These are phyloP conservation scores for Drosophila pseudotakahashii DNA, from an alignment of 2,888 invertebrate genomes.

Conservation along the genomic window DNA sequence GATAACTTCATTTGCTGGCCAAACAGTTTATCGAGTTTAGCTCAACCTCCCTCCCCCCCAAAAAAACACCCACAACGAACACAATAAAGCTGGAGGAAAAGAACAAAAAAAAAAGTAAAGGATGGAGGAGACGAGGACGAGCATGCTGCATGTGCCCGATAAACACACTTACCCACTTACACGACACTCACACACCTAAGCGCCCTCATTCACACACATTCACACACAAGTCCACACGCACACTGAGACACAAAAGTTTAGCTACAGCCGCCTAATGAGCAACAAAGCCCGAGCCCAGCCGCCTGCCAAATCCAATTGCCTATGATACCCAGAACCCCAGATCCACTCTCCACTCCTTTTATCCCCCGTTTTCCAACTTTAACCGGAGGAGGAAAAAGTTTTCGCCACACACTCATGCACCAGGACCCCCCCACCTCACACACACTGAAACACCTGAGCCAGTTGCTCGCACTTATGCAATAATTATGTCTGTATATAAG, in stretches of 20 bases:
- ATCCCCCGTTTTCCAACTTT: conserved; percentile 5
- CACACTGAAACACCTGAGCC: conserved; percentile 22
- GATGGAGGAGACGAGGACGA: conserved; percentile 20
- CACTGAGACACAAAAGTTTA: conserved; percentile 42
- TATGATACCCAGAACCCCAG: conserved; percentile 15
- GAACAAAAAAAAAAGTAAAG: conserved; percentile 9
- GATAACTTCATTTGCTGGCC: conserved; percentile 41
- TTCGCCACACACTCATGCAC: conserved; percentile 11
- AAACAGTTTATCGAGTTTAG: conserved; percentile 41
- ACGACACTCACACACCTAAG: conserved; percentile 12
- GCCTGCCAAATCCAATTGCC: conserved; percentile 39
- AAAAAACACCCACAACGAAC: conserved; percentile 1
- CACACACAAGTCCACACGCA: conserved; percentile 13
- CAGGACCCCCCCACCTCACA: conserved; percentile 11
- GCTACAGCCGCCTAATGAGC: conserved; percentile 29
- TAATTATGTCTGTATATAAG: conserved; percentile 42
- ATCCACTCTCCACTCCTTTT: conserved; percentile 1
- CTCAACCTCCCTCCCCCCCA: conserved; percentile 3
- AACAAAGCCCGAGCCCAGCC: conserved; percentile 31
- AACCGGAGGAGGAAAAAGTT: conserved; percentile 11
- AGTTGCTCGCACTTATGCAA: conserved; percentile 48
- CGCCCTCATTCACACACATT: conserved; percentile 17
- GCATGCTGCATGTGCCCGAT: conserved; percentile 53
- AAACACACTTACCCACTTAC: conserved; percentile 41
- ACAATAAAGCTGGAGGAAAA: conserved; percentile 3